These are phyloP conservation scores for Rhagium mordax DNA, from an alignment of 2,888 invertebrate genomes.

Conservation along the genomic window DNA sequence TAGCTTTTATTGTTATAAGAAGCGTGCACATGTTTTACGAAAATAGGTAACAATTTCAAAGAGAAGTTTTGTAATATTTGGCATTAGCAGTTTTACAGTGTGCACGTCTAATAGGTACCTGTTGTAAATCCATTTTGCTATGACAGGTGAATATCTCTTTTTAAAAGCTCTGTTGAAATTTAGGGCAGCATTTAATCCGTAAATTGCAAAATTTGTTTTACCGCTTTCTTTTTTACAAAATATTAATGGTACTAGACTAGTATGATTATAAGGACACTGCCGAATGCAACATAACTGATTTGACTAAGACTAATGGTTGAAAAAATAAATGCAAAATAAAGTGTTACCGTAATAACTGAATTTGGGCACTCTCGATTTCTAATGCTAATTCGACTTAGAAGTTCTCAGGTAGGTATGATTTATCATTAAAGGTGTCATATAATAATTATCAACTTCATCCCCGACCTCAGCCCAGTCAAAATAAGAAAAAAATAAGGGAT, in stretches of 20 bases:
- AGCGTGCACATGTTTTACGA: slow-evolving; percentile 37
- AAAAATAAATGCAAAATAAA: not conserved
- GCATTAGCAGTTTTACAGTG: slow-evolving; percentile 27
- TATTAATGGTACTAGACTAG: not conserved
- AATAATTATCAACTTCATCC: too few relatives aligned
- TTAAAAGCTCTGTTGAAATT: slow-evolving; percentile 4
- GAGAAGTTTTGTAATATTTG: slow-evolving; percentile 35
- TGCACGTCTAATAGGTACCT: slow-evolving; percentile 19
- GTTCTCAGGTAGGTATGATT: too few relatives aligned
- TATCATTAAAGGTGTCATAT: too few relatives aligned
- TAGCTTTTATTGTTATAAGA: slow-evolving; percentile 30
- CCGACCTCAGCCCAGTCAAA: too few relatives aligned
- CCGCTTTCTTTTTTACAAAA: not conserved
- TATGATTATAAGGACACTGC: not conserved
- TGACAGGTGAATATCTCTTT: slow-evolving; percentile 10
- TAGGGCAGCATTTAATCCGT: not conserved
- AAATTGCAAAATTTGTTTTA: not conserved
- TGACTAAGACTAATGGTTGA: not conserved
- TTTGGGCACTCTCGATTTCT: not conserved
- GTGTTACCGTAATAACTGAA: not conserved
- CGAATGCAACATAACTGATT: not conserved
- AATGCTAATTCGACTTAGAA: not conserved
- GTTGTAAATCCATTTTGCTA: slow-evolving; percentile 20
- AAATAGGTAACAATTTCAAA: slow-evolving; percentile 33
- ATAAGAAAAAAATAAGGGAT: not conserved